Percentiles rank a stretch among this genome's conserved stretches.
Conservation (phyloP, 2,888 invertebrate genomes). For the Trilocha varians region DNA sequence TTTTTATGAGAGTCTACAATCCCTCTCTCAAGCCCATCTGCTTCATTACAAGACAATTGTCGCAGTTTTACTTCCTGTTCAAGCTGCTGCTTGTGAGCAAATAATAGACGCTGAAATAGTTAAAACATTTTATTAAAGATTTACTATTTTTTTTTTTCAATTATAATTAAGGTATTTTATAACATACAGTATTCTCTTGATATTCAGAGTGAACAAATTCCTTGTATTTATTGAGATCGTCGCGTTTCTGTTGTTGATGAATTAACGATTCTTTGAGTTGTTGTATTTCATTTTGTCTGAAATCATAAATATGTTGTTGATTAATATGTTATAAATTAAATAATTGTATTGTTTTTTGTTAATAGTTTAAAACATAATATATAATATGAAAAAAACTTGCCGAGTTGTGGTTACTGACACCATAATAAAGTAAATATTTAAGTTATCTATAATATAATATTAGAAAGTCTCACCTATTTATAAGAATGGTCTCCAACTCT, state of each 20-base stretch:
- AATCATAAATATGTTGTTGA: constrained; percentile 16
- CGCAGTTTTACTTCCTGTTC: constrained; percentile 78
- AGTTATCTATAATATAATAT: neutral
- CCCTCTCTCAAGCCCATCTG: constrained; percentile 58
- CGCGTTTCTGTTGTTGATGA: constrained; percentile 48
- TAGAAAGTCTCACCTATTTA: constrained; percentile 37
- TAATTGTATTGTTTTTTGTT: too few relatives aligned
- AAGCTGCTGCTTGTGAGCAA: constrained; percentile 79
- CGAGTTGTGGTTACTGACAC: neutral
- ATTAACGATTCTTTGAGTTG: constrained; percentile 47
- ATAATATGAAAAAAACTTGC: too few relatives aligned
- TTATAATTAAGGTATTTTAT: constrained; percentile 2
- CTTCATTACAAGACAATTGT: constrained; percentile 55
- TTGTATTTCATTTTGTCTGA: constrained; percentile 61
- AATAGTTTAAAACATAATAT: too few relatives aligned
- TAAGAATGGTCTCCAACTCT: constrained; percentile 44
- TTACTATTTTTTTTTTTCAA: neutral
- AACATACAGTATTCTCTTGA: constrained; percentile 62
- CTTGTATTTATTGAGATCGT: constrained; percentile 60
- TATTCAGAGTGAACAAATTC: constrained; percentile 55
- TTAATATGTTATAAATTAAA: neutral
- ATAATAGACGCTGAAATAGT: constrained; percentile 73
- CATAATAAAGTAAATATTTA: neutral
- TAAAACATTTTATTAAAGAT: neutral
- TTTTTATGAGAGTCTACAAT: constrained; percentile 59